Evolutionary conservation across 1,140 invertebrate genomes (phyloP), one percentile per base, ranked within the genome.

Genomic region (Oryzaephilus surinamensis): DNA sequence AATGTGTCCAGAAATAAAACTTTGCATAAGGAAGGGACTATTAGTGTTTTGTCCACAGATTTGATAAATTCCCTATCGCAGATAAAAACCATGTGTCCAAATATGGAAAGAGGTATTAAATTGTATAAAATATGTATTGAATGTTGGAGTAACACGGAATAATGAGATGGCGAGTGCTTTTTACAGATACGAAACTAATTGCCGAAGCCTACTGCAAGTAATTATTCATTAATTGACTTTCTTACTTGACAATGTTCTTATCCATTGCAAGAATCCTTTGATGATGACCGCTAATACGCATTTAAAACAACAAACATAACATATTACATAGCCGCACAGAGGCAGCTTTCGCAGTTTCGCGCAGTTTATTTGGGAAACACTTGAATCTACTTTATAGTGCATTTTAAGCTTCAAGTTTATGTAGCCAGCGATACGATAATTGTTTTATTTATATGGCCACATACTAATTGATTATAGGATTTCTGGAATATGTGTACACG

Each of bases 171-270:
- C n/a, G n/a, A n/a, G n/a, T n/a, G n/a, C n/a, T 36, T 36, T 36
- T 36, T 26, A 13, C 4, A 36, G 33, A 36, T 36, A 36, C 33
- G 26, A 27, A 39, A 43, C 45, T 47, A 47, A 47, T 47, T 47
- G 45, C 41, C 41, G 17, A n/a, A 23, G 40, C 35, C 32, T 30
- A 41, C 30, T 18, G n/a, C 37, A 33, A 35, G 38, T 48, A 48
- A 48, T 48, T 45, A 48, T 40, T 48, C 46, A 48, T 48, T 48
- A 48, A 48, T 48, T 48, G 46, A 41, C 38, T 48, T 48, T 48
- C 36, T 41, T 48, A 38, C 46, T 48, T 36, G 42, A 48, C 46
- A 41, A 45, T 48, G 42, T 48, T 45, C 46, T 48, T 41, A 44
- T 43, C 41, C 45, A 20, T 20, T 26, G 13, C 15, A 23, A 27